Conservation (phyloP, 2,888 invertebrate species). For the Dolichomitus sp. region DNA sequence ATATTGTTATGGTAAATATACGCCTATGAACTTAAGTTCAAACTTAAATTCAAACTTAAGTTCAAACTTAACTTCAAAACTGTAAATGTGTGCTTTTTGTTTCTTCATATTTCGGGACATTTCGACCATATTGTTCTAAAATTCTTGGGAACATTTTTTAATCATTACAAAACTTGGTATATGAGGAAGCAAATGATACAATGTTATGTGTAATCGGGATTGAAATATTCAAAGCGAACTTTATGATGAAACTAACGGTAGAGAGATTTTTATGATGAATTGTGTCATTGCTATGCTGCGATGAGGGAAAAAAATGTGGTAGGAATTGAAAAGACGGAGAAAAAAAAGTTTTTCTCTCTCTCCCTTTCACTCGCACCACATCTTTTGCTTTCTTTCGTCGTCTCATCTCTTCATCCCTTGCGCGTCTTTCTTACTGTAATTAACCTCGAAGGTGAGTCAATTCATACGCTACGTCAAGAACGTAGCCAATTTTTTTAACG, state of each 20-base stretch:
- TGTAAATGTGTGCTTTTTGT: too few species aligned
- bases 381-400: constrained; percentile 28
- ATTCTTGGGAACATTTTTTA: too few species aligned
- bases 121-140: too few species aligned
- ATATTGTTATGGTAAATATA: too few species aligned
- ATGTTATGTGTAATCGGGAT: neutral
- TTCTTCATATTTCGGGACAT: too few species aligned
- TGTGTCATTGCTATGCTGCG: neutral
- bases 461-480: neutral
- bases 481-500: neutral
- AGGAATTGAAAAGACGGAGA: too few species aligned
- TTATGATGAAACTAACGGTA: neutral
- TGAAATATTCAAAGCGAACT: neutral
- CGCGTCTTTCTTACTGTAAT: constrained; percentile 75
- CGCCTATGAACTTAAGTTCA: too few species aligned
- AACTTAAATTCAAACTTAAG: too few species aligned
- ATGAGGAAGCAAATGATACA: neutral
- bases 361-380: constrained; percentile 18
- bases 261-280: constrained; percentile 38
- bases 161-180: too few species aligned
- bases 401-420: constrained; percentile 14
- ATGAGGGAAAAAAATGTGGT: too few species aligned
- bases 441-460: constrained; percentile 74
- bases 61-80: too few species aligned
- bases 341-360: too few species aligned